These are phyloP conservation scores for Sebastes hopkinsi DNA, from an alignment of 2,797 vertebrate species.

Conservation along the genomic window DNA sequence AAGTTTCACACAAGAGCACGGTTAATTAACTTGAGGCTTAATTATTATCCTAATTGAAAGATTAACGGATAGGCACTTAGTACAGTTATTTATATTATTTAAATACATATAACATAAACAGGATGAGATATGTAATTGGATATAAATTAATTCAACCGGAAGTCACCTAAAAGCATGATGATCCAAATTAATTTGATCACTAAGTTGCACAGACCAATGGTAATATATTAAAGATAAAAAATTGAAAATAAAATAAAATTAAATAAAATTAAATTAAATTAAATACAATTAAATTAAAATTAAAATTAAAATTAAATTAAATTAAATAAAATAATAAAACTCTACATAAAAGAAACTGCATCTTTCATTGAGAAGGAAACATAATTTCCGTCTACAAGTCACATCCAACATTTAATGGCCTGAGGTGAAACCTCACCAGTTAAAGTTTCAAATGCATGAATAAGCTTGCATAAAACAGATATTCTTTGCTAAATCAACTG, in stretches of 20 bases:
- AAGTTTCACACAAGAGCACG: neutral
- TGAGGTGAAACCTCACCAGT: neutral
- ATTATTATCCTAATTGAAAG: neutral
- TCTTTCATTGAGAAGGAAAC: neutral
- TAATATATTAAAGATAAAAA: neutral
- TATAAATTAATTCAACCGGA: neutral
- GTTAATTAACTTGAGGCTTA: neutral
- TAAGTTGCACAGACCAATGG: neutral
- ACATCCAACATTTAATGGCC: neutral
- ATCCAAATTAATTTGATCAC: neutral
- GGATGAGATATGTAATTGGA: neutral
- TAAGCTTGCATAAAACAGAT: neutral
- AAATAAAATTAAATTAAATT: neutral
- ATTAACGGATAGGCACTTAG: neutral
- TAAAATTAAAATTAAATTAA: too few relatives aligned
- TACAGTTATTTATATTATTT: neutral
- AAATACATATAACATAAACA: neutral
- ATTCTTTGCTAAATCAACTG: neutral
- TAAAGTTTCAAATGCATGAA: neutral
- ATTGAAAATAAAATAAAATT: too few relatives aligned
- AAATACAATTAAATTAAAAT: too few relatives aligned
- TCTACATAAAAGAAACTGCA: neutral
- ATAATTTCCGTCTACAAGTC: neutral
- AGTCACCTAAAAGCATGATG: neutral
- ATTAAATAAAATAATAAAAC: neutral